These are phyloP conservation scores for Phylloscopus trochiloides DNA, from an alignment of 2,113 vertebrate species.

Conservation along the genomic window DNA sequence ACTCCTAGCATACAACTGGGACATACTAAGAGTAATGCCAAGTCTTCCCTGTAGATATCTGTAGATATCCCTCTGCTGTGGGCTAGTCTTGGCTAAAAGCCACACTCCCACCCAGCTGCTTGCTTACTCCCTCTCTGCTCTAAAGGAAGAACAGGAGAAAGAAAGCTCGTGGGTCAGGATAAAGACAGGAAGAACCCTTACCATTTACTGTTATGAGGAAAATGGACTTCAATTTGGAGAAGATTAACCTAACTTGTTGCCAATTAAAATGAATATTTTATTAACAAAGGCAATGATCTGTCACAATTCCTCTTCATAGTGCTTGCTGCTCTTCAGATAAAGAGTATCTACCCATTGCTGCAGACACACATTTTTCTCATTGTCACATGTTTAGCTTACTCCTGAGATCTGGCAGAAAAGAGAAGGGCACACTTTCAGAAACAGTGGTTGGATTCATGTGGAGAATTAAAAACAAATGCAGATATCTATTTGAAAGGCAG, in stretches of 20 bases:
- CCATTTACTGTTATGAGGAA: background rate
- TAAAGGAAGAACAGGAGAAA: background rate
- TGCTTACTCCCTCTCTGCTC: background rate
- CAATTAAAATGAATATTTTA: background rate
- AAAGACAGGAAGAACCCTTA: background rate
- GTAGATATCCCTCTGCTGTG: background rate
- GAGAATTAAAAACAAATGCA: background rate
- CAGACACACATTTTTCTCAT: background rate
- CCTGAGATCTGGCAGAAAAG: background rate
- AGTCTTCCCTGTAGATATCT: background rate
- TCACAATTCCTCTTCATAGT: background rate
- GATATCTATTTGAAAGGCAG: background rate
- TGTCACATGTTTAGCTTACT: background rate
- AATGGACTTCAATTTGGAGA: background rate
- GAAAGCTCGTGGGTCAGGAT: background rate
- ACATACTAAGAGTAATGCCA: background rate
- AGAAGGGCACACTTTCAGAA: background rate
- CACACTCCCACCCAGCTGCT: background rate
- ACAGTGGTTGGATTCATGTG: background rate
- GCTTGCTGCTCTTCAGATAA: background rate
- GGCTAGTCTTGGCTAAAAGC: background rate
- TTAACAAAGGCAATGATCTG: background rate
- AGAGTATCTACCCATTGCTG: background rate
- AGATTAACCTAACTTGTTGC: background rate
- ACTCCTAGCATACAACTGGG: accelerated